Conservation (phyloP, 2,113 vertebrate species). For the Picathartes gymnocephalus region DNA sequence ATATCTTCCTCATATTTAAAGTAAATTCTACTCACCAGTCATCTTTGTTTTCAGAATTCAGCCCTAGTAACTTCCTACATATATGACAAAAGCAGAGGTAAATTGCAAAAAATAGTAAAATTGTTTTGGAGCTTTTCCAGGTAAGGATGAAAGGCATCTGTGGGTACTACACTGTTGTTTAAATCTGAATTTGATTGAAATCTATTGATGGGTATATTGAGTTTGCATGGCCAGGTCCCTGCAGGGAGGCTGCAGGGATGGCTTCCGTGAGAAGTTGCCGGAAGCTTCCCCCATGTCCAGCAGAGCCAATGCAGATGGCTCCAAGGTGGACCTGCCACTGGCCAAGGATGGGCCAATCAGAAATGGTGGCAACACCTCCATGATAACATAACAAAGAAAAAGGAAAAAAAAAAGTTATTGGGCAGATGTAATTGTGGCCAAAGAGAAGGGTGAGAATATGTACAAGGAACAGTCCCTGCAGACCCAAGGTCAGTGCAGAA, state of each 20-base stretch:
- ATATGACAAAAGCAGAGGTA: background rate
- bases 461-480: background rate
- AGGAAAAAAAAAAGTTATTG: background rate
- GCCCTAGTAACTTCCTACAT: background rate
- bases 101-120: background rate
- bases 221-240: background rate
- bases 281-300: background rate
- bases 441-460: background rate
- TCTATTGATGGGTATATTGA: background rate
- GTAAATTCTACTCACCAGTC: background rate
- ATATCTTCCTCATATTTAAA: background rate
- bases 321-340: too few species aligned
- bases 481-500: background rate
- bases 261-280: background rate
- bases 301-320: background rate
- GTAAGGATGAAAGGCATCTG: background rate
- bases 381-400: background rate
- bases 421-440: background rate
- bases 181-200: background rate
- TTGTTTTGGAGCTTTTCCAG: background rate
- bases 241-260: fast-evolving
- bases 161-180: background rate
- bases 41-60: background rate
- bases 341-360: background rate
- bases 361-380: background rate